Base-by-base conservation (phyloP, 2,888 invertebrate species). In the Yponomeuta malinellus region DNA sequence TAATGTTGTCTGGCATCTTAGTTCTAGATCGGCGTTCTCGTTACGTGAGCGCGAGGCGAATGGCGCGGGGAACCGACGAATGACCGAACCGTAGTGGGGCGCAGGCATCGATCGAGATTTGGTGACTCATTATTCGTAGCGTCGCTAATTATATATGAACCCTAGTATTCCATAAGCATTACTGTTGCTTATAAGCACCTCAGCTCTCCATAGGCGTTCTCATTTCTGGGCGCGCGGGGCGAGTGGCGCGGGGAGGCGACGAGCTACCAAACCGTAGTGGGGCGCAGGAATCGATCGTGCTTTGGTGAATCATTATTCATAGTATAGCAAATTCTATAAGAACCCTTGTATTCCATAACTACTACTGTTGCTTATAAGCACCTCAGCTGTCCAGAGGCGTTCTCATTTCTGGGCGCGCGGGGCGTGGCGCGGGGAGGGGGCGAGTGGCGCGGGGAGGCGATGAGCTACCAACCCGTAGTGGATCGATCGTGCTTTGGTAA, bases 401-500 rank as follows among this genome's bases (percentile, higher is more conserved):
- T 63, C 37, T 63, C 48, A 12, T 59, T 67, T 37, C 71, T 33
- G 63, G 73, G 15, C 33, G 31, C 0, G 23, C 23, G 23, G 23
- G 90, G 90, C 10, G 86, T 93, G 87, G 0, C 94, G 89, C 0
- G 94, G 94, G 0, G 94, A 94, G 0, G n/a, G n/a, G n/a, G n/a
- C n/a, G n/a, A n/a, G n/a, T n/a, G n/a, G n/a, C n/a, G n/a, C 0
- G 94, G 94, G 0, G 94, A 94, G 0, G 93, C 93, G 29, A 89
- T 90, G 9, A 94, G 94, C 65, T 94, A 94, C 0, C 94, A 90
- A 0, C 83, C 86, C 81, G 75, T 80, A 0, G 84, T 82, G 0
- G 90, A 75, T 93, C 94, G 72, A 94, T 92, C 0, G 93, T 93
- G 2, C 94, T 94, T 2, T 43, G 9, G 8, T 43, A 1, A 43